Percentiles rank a stretch among this genome's conserved stretches.
Evolutionary conservation across 2,888 invertebrate genomes (phyloP).

Genomic region (Anticlea derivata): DNA sequence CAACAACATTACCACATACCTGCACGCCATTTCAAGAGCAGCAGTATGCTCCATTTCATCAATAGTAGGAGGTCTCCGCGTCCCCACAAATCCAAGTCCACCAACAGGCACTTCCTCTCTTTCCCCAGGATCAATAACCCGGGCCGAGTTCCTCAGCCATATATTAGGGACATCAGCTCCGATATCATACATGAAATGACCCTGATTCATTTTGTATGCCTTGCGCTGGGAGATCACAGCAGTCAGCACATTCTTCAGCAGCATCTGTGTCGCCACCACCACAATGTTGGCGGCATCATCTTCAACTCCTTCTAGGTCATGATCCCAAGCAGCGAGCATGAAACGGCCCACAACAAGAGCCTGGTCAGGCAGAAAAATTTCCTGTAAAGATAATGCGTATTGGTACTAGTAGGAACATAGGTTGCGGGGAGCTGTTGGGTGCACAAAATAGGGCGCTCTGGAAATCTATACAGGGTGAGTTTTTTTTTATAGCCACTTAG

Average conservation of each 20-base stretch:
- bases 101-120: conserved; percentile 43
- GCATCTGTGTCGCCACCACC: conserved; percentile 89
- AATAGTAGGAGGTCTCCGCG: conserved; percentile 86
- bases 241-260: conserved; percentile 92
- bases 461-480: too few species aligned
- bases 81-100: conserved; percentile 68
- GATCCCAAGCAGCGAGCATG: conserved; percentile 94
- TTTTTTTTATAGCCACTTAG: too few species aligned
- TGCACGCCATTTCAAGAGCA: conserved; percentile 89
- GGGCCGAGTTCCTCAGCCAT: conserved; percentile 89
- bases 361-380: conserved; percentile 92
- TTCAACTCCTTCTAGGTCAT: conserved; percentile 92
- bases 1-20: conserved; percentile 56
- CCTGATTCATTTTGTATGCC: conserved; percentile 85
- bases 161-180: conserved; percentile 92
- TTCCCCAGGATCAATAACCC: conserved; percentile 83
- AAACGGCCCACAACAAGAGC: conserved; percentile 92
- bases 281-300: conserved; percentile 93
- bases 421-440: too few species aligned
- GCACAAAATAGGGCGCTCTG: too few species aligned
- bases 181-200: conserved; percentile 80
- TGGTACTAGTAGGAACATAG: too few species aligned
- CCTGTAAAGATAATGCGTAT: conserved; percentile 70
- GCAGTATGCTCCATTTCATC: conserved; percentile 90
- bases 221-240: conserved; percentile 90